Evolutionary conservation across 2,113 vertebrate species (phyloP).

Genomic region (Zosterops japonicus): DNA sequence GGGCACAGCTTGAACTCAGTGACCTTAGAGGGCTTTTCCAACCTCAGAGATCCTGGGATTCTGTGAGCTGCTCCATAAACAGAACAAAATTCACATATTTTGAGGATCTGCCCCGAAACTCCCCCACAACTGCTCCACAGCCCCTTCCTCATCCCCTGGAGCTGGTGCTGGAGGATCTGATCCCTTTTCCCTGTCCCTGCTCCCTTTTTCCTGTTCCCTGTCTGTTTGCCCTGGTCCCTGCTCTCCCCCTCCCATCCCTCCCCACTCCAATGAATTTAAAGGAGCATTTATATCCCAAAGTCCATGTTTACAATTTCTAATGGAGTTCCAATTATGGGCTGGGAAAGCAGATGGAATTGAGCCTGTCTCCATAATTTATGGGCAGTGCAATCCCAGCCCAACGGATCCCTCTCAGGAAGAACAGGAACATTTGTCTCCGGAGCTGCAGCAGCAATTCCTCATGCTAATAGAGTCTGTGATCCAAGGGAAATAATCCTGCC

Average conservation of each 20-base stretch:
- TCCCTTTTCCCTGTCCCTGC: background rate
- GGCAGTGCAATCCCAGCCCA: conserved; percentile 33
- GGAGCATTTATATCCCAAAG: background rate
- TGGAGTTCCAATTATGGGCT: conserved; percentile 32
- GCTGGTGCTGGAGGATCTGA: background rate
- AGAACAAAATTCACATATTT: background rate
- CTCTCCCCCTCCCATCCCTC: background rate
- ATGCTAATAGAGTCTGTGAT: conserved; percentile 40
- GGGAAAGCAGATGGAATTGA: conserved; percentile 34
- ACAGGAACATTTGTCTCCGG: background rate
- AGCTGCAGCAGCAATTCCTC: background rate
- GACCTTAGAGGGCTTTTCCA: background rate
- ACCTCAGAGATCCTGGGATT: background rate
- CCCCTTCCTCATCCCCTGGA: background rate
- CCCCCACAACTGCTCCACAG: rapidly evolving
- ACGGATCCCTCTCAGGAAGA: background rate
- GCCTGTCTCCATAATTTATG: conserved; percentile 45
- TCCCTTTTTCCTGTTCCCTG: too few species aligned
- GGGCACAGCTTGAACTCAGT: rapidly evolving
- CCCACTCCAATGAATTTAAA: background rate
- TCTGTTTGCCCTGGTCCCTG: too few species aligned
- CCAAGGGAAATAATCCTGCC: background rate
- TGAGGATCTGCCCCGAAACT: background rate
- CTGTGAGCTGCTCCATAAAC: background rate
- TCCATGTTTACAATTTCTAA: conserved; percentile 45